Percentiles rank a stretch among this genome's conserved stretches.
These are phyloP conservation scores for Lutraria lutraria DNA, from an alignment of 2,888 invertebrate species.

Conservation along the genomic window DNA sequence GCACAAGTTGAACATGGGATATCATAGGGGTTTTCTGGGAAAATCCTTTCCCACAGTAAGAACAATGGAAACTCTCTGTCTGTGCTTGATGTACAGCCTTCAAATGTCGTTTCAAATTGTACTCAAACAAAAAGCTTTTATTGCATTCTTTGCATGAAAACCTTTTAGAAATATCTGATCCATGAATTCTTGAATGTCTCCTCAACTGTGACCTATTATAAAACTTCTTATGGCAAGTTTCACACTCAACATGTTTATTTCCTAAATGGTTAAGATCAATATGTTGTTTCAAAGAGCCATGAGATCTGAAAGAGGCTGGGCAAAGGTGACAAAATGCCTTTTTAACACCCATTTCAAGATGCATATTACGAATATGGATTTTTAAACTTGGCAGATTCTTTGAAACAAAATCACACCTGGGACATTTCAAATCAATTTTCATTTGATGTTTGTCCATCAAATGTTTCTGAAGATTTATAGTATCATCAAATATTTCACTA, in stretches of 20 bases:
- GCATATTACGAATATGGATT: conserved; percentile 73
- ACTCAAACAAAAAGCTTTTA: conserved; percentile 76
- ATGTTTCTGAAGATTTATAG: conserved; percentile 67
- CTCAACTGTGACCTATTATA: conserved; percentile 73
- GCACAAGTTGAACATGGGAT: conserved; percentile 76
- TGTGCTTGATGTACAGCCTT: conserved; percentile 73
- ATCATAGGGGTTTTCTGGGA: conserved; percentile 74
- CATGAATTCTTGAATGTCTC: conserved; percentile 75
- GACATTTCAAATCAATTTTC: conserved; percentile 59
- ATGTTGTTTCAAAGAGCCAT: conserved; percentile 75
- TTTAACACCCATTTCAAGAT: conserved; percentile 53
- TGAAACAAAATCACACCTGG: conserved; percentile 70
- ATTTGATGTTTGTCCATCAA: conserved; percentile 68
- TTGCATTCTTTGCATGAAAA: conserved; percentile 74
- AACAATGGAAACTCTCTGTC: conserved; percentile 77
- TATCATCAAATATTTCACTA: conserved; percentile 62
- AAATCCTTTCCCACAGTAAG: conserved; percentile 81
- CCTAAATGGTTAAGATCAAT: conserved; percentile 76
- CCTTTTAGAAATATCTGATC: conserved; percentile 67
- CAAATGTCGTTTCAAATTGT: conserved; percentile 78
- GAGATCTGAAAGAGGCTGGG: conserved; percentile 75
- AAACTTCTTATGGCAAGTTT: conserved; percentile 75
- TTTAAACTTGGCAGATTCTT: conserved; percentile 71
- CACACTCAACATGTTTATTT: conserved; percentile 69
- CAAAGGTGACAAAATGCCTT: conserved; percentile 74